phyloP scores from a whole-genome alignment of 1,140 invertebrate species.

The Hormaphis cornu region DNA sequence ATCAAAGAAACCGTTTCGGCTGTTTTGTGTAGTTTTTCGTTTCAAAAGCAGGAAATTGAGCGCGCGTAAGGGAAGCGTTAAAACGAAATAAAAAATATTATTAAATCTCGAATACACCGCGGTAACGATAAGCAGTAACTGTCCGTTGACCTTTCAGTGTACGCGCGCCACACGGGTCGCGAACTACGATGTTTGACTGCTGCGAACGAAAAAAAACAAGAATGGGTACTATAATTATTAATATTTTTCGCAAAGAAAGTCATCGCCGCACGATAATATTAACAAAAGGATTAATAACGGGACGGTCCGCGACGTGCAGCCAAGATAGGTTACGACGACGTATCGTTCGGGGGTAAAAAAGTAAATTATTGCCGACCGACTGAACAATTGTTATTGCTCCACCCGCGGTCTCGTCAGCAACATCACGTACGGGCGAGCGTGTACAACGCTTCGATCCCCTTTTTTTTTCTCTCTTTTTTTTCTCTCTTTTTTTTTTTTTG shows the following conservation, averaged over 20 bases:
- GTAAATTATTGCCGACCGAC: slow-evolving; percentile 5
- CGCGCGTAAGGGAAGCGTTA: neutral
- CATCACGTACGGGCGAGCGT: neutral
- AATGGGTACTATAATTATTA: too few species aligned
- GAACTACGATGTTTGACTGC: too few species aligned
- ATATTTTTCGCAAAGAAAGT: neutral
- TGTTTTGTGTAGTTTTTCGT: neutral
- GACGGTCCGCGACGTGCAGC: too few species aligned
- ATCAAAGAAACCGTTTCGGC: neutral
- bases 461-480: too few species aligned
- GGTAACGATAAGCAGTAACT: too few species aligned
- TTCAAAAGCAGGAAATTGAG: slow-evolving; percentile 13
- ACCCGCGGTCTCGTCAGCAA: neutral
- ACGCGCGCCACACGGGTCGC: too few species aligned
- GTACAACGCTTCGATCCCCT: neutral
- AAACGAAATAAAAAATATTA: neutral
- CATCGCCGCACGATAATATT: neutral
- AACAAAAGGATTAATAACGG: neutral
- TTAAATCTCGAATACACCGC: neutral
- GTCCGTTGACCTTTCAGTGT: too few species aligned
- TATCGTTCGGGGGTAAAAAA: too few species aligned
- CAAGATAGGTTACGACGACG: too few species aligned
- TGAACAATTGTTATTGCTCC: slow-evolving; percentile 7
- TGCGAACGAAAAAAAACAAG: too few species aligned
- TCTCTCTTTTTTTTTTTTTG: slow-evolving; percentile 4